Percentiles rank a stretch among this genome's conserved stretches.
Evolutionary conservation across 2,888 invertebrate species (phyloP).

Genomic region (Syrphus vitripennis): DNA sequence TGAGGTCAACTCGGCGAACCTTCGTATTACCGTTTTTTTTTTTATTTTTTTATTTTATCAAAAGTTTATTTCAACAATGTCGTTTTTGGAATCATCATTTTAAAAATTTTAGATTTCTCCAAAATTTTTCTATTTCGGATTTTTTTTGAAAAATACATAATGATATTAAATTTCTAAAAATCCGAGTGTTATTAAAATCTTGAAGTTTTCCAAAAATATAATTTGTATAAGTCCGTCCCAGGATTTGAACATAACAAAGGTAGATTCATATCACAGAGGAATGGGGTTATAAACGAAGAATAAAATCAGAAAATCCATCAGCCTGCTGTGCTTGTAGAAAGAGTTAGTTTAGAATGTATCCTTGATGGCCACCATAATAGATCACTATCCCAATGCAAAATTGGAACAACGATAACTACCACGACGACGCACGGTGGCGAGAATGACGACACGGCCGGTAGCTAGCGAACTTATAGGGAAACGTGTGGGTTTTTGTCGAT

Average conservation of each 20-base stretch:
- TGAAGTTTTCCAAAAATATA: no score
- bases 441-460: background rate
- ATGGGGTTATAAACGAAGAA: constrained; percentile 22
- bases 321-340: constrained; percentile 26
- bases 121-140: no score
- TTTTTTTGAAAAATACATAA: no score
- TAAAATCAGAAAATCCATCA: constrained; percentile 62
- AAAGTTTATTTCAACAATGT: no score
- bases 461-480: background rate
- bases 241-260: background rate
- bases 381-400: constrained; percentile 52
- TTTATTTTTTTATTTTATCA: no score
- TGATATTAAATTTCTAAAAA: no score
- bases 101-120: no score
- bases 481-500: background rate
- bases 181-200: no score
- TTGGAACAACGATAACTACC: constrained; percentile 12
- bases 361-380: constrained; percentile 64
- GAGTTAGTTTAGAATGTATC: constrained; percentile 54
- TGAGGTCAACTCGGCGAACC: no score
- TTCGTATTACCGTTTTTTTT: no score
- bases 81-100: no score
- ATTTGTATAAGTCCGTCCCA: background rate
- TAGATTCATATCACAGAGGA: background rate
- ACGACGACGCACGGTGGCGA: background rate